phyloP scores from a whole-genome alignment of 2,113 vertebrate species.

The Tiliqua scincoides region DNA sequence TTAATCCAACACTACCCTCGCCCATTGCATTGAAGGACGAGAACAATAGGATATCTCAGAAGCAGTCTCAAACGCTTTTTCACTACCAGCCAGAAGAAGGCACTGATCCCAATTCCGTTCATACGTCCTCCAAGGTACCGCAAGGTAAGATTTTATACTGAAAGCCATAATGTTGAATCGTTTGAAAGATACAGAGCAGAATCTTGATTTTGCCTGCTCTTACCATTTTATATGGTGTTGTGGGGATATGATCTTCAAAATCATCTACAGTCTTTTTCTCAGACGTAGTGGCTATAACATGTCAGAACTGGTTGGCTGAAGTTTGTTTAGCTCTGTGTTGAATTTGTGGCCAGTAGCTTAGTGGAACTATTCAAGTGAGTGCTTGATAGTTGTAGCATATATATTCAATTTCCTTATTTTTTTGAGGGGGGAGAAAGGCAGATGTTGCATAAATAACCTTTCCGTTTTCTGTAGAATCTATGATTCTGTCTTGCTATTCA shows the following conservation, averaged over 20 bases:
- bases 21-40: constrained; percentile 57
- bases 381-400: background rate
- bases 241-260: background rate
- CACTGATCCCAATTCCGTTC: constrained; percentile 75
- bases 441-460: background rate
- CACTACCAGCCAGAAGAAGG: constrained; percentile 70
- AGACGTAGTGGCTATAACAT: background rate
- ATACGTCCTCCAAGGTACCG: constrained; percentile 61
- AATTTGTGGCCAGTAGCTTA: background rate
- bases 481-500: background rate
- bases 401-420: background rate
- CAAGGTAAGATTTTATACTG: constrained; percentile 77
- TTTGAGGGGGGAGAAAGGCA: too few species aligned
- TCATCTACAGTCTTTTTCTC: background rate
- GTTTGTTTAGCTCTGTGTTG: background rate
- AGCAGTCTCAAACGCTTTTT: constrained; percentile 57
- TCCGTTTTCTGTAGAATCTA: background rate
- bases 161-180: rapidly evolving
- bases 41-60: constrained; percentile 52
- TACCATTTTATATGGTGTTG: background rate
- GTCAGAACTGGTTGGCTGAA: background rate
- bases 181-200: rapidly evolving
- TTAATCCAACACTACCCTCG: constrained; percentile 68
- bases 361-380: background rate
- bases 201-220: background rate